phyloP scores from a whole-genome alignment of 2,797 vertebrate species.

The Peromyscus melanophrys region DNA sequence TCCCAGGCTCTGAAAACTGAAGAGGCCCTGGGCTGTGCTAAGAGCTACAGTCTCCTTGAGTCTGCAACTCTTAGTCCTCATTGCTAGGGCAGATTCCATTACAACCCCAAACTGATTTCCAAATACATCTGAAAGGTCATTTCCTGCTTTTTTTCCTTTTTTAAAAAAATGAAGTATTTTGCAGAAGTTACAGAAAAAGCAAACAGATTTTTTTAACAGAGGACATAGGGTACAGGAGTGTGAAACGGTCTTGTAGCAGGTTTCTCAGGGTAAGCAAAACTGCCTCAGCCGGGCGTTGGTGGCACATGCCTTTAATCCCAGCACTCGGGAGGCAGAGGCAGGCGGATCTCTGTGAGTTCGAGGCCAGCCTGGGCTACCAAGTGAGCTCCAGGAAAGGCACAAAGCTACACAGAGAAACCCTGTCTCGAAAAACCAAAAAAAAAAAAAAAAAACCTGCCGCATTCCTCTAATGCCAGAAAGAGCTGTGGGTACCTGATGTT shows the following conservation, averaged over 20 bases:
- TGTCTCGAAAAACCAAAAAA: too few relatives aligned
- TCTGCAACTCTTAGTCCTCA: constrained; percentile 39
- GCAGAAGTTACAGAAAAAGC: not conserved
- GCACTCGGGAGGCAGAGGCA: too few relatives aligned
- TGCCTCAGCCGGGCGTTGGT: not conserved
- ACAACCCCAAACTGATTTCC: constrained; percentile 62
- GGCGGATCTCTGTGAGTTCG: too few relatives aligned
- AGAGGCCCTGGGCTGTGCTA: constrained; percentile 43
- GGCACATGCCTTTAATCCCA: too few relatives aligned
- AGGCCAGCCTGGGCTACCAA: too few relatives aligned
- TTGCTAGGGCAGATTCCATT: constrained; percentile 51
- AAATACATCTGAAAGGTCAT: constrained; percentile 74
- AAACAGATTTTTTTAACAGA: not conserved
- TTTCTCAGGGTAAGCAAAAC: not conserved
- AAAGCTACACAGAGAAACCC: too few relatives aligned
- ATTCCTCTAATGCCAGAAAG: not conserved
- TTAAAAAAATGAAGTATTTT: constrained; percentile 53
- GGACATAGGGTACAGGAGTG: not conserved
- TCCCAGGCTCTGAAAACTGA: not conserved
- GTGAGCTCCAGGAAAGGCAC: too few relatives aligned
- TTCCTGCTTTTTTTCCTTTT: constrained; percentile 69
- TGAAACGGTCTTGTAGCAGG: not conserved
- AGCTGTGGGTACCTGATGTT: not conserved
- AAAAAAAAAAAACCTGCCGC: not conserved
- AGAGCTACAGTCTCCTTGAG: not conserved